Evolutionary conservation across 2,113 vertebrate genomes (phyloP).

Genomic region (Siphamia tubifer): DNA sequence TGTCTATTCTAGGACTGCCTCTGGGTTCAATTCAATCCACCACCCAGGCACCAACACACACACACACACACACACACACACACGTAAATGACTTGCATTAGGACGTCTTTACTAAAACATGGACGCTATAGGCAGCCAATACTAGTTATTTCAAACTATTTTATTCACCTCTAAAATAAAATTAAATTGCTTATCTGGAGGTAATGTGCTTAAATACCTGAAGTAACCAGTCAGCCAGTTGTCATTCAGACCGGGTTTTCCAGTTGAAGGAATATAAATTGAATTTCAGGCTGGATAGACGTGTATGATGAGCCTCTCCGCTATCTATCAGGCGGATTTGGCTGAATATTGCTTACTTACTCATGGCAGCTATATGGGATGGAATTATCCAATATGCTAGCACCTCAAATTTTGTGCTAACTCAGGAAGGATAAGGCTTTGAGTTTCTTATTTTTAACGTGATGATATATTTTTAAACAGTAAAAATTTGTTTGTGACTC

Average conservation of each 20-base stretch:
- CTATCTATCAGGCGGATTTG: constrained; percentile 33
- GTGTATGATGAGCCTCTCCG: constrained; percentile 39
- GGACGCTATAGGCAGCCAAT: neutral
- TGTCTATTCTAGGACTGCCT: constrained; percentile 68
- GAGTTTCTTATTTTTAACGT: neutral
- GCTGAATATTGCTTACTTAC: constrained; percentile 29
- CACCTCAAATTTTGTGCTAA: constrained; percentile 42
- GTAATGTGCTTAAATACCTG: neutral
- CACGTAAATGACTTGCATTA: neutral
- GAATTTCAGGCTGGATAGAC: constrained; percentile 37
- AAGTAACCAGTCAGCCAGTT: constrained; percentile 6
- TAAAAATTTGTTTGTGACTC: neutral
- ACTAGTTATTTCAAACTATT: neutral
- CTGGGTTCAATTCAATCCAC: constrained; percentile 67
- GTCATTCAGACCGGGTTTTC: constrained; percentile 18
- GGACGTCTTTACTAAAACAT: neutral
- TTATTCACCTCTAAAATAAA: neutral
- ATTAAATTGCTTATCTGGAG: neutral
- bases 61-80: neutral
- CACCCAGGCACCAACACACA: constrained; percentile 20
- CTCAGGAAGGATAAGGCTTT: constrained; percentile 15
- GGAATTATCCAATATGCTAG: constrained; percentile 32
- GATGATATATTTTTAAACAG: neutral
- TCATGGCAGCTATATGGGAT: constrained; percentile 10
- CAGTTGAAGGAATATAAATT: constrained; percentile 45